A percentile compares a stretch with the other conserved stretches of the same genome.
phyloP scores from a whole-genome alignment of 2,797 vertebrate genomes.

The Chaetodon trifasciatus region DNA sequence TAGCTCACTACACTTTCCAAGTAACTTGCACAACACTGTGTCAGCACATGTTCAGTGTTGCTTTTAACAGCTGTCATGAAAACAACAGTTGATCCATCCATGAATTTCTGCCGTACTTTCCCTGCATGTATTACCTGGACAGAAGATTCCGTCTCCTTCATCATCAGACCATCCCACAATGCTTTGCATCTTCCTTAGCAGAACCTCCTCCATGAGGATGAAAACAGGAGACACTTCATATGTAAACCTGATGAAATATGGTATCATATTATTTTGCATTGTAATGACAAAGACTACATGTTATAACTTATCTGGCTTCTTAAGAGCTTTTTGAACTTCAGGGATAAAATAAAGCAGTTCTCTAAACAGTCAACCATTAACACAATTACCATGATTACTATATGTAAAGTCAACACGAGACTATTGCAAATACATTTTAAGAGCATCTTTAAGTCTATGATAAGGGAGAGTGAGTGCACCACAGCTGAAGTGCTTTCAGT shows the following conservation, averaged over 20 bases:
- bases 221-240: constrained; percentile 85
- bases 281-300: neutral
- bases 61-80: neutral
- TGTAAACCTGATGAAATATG: constrained; percentile 79
- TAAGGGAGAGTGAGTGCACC: neutral
- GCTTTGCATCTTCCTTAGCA: constrained; percentile 86
- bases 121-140: constrained; percentile 71
- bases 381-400: neutral
- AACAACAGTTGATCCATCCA: neutral
- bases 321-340: no score
- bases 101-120: neutral
- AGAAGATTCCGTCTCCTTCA: constrained; percentile 85
- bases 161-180: constrained; percentile 79
- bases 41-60: neutral
- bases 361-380: neutral
- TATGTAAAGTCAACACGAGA: neutral
- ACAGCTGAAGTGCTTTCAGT: neutral
- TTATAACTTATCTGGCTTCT: neutral
- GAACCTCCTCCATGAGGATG: constrained; percentile 80
- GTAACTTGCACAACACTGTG: neutral
- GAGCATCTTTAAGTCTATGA: neutral
- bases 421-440: neutral
- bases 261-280: no score
- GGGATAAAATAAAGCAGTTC: neutral
- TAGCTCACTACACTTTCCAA: no score